Evolutionary conservation across 35 echinoderm and acorn worm species (phyloP).

Genomic region (Ophiothrix spiculata): DNA sequence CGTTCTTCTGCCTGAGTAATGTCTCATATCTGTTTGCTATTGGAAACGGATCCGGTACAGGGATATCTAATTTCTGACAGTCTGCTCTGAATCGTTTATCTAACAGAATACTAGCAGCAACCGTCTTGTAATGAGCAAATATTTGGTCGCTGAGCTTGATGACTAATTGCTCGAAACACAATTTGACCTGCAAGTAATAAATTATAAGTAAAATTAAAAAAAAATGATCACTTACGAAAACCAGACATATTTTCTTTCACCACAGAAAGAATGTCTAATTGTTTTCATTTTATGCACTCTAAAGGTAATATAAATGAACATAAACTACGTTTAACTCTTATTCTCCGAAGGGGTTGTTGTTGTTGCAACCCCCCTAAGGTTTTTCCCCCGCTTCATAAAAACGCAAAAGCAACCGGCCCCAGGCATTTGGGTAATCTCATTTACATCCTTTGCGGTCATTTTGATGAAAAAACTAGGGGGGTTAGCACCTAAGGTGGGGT

Average conservation of each 20-base stretch:
- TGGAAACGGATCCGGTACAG: conserved; percentile 22
- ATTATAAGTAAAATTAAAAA: neutral
- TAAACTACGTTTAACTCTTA: no score
- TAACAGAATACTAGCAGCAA: conserved; percentile 53
- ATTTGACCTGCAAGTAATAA: conserved; percentile 47
- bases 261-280: neutral
- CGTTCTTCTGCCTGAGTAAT: conserved; percentile 40
- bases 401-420: no score
- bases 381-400: no score
- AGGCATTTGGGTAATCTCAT: no score
- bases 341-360: no score
- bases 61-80: conserved; percentile 50
- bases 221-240: neutral
- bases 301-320: neutral
- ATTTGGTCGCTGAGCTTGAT: conserved; percentile 69
- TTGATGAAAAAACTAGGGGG: no score
- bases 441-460: no score
- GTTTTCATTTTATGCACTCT: neutral
- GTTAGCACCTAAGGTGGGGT: no score
- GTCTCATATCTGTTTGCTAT: conserved; percentile 49
- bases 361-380: no score
- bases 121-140: conserved; percentile 67
- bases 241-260: neutral
- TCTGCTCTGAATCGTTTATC: conserved; percentile 53
- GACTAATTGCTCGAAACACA: conserved; percentile 74